These are phyloP conservation scores for Stomatorhinus walkeri DNA, from an alignment of 2,797 vertebrate genomes.

Conservation along the genomic window DNA sequence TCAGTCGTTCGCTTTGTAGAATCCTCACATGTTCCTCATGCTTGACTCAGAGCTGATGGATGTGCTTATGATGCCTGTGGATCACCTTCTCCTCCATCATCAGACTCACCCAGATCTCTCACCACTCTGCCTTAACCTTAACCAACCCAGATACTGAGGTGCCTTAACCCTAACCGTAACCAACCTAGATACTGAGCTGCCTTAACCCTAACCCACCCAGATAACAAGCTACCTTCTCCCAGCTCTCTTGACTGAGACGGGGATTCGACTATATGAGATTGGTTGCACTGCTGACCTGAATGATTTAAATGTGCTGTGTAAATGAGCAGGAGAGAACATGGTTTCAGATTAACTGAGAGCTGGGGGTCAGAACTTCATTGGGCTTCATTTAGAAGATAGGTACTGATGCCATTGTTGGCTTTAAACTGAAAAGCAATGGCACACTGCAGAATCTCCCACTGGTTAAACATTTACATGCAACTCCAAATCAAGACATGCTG, in stretches of 20 bases:
- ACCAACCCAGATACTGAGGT: background rate
- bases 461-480: background rate
- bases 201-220: background rate
- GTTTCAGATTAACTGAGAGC: background rate
- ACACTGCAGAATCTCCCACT: background rate
- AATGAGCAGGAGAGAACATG: slow-evolving; percentile 30
- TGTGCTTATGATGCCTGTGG: background rate
- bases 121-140: background rate
- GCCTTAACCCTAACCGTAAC: background rate
- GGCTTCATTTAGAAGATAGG: background rate
- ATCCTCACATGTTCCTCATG: background rate
- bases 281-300: slow-evolving; percentile 44
- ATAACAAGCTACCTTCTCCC: slow-evolving; percentile 43
- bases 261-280: slow-evolving; percentile 43
- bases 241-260: slow-evolving; percentile 39
- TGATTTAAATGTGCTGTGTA: slow-evolving; percentile 51
- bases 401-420: background rate
- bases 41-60: background rate
- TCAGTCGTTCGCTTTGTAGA: background rate
- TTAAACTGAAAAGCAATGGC: background rate
- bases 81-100: background rate
- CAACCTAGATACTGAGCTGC: no score
- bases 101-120: background rate
- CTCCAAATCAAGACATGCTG: background rate
- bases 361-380: background rate